Evolutionary conservation across 2,888 invertebrate genomes (phyloP), one percentile per base, ranked within the genome.

Genomic region (Achlya flavicornis): DNA sequence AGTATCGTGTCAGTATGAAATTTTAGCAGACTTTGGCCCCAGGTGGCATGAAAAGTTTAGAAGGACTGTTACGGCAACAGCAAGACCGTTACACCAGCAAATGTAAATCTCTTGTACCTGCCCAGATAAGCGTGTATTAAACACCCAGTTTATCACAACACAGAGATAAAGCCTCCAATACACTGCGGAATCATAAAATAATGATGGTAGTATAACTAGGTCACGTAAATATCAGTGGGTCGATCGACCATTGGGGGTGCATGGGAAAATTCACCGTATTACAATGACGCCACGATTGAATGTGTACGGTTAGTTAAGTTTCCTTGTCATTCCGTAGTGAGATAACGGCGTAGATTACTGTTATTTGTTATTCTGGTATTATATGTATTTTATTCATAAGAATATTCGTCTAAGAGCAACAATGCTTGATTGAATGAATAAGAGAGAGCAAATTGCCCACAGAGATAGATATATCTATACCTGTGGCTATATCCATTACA

Each of bases 211-310:
- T 35, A 53, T 60, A 67, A 61, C 35, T 67, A 32, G 67, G 67
- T 59, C 67, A 60, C 63, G 59, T 58, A 63, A 65, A 67, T 57
- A 65, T 60, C 64, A 64, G 35, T 65, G 43, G 67, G 67, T 62
- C 67, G 43, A 38, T 48, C 14, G 41, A 12, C 32, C n/a, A 53
- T 19, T 19, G 5, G 6, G 4, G n/a, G 4, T 53, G 53, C 53
- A 53, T 4, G 0, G 19, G 53, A 53, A 10, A 10, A 53, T 53
- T 19, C 16, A 53, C 19, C 53, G 53, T 53, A 53, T 16, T 53
- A 19, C 19, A 19, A 53, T 19, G 10, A 19, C 4, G 0, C 19
- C 19, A 53, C 16, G 48, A 48, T 46, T 48, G 48, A 48, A n/a
- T 48, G 10, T 19, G 10, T 4, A 53, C 10, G 7, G 2, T 3